Evolutionary conservation across 2,888 invertebrate genomes (phyloP).

Genomic region (Stenotaenia linearis): DNA sequence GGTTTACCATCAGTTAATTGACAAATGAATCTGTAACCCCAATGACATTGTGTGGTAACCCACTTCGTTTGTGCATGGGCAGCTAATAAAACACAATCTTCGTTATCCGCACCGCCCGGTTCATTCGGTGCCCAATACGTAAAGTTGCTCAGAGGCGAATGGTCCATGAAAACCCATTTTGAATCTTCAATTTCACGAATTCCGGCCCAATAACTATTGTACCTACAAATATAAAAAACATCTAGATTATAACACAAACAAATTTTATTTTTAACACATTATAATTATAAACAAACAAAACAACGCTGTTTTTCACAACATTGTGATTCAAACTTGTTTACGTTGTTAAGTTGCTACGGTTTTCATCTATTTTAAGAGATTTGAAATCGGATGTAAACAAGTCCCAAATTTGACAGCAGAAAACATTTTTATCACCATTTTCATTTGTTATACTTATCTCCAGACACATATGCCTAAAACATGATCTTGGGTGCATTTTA

Average conservation of each 20-base stretch:
- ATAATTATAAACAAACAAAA: no score
- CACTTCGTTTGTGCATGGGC: background rate
- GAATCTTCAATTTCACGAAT: background rate
- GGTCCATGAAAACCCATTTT: conserved; percentile 26
- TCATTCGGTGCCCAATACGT: conserved; percentile 28
- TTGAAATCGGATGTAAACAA: background rate
- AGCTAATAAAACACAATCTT: conserved; percentile 28
- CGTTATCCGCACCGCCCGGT: background rate
- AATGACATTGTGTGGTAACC: conserved; percentile 28
- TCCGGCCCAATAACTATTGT: conserved; percentile 28
- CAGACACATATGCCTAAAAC: background rate
- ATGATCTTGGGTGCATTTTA: background rate
- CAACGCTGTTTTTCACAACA: background rate
- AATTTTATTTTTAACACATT: no score
- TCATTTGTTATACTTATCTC: background rate
- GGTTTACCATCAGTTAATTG: background rate
- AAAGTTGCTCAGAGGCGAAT: background rate
- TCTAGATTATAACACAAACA: no score
- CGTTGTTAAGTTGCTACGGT: background rate
- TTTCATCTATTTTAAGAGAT: background rate
- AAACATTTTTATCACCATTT: background rate
- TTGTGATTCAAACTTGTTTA: background rate
- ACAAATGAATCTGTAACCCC: conserved; percentile 31
- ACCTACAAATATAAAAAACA: no score
- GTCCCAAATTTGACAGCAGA: background rate